phyloP scores from a whole-genome alignment of 2,113 vertebrate species.

The Sorex fumeus region DNA sequence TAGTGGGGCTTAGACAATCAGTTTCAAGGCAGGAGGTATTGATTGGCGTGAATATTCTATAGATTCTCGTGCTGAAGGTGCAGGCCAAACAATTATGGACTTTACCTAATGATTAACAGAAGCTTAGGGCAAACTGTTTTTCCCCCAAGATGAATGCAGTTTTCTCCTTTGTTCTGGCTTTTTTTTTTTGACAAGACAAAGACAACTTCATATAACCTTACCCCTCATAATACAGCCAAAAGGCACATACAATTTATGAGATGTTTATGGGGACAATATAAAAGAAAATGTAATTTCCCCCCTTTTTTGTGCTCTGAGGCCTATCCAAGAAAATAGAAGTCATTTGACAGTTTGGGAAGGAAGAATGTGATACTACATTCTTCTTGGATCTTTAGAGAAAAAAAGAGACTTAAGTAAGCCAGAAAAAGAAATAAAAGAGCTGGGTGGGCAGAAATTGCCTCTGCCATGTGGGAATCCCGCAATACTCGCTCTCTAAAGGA shows the following conservation, averaged over 20 bases:
- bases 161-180: not conserved
- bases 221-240: conserved; percentile 12
- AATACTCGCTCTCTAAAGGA: not conserved
- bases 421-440: not conserved
- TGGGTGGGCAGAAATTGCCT: not conserved
- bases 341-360: conserved; percentile 23
- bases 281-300: conserved; percentile 49
- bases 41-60: conserved; percentile 55
- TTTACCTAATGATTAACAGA: conserved; percentile 43
- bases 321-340: conserved; percentile 29
- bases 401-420: not conserved
- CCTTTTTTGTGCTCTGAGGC: conserved; percentile 50
- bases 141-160: not conserved
- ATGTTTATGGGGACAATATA: not conserved
- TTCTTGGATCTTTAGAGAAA: not conserved
- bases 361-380: conserved; percentile 2
- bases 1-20: conserved; percentile 47
- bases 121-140: not conserved
- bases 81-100: conserved; percentile 1
- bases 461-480: not conserved
- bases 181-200: conserved; percentile 67
- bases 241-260: not conserved
- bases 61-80: conserved; percentile 25
- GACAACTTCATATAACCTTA: conserved; percentile 8
- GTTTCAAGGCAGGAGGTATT: conserved; percentile 72